Evolutionary conservation across 1,140 invertebrate species (phyloP).

Genomic region (Asobara japonica): DNA sequence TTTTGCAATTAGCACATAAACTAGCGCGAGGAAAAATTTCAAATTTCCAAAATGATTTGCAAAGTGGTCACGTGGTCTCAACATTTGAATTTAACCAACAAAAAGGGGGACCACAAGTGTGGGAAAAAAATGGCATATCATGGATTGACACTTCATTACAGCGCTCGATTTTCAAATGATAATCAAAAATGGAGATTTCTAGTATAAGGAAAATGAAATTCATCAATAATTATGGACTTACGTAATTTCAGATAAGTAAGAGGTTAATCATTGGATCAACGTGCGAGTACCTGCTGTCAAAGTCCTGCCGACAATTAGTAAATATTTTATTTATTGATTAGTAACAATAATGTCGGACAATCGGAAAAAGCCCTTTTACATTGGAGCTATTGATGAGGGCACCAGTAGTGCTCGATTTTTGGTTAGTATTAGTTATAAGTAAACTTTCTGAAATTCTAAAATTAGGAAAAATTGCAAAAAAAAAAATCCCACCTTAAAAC

Average conservation of each 20-base stretch:
- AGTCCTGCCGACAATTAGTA: neutral
- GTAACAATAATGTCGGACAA: constrained; percentile 47
- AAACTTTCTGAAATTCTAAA: neutral
- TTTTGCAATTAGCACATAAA: too few species aligned
- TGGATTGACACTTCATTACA: too few species aligned
- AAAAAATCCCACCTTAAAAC: too few species aligned
- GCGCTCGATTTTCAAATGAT: too few species aligned
- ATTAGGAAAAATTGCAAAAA: neutral
- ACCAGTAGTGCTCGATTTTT: constrained; percentile 94
- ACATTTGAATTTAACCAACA: too few species aligned
- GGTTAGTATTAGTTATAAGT: constrained; percentile 61
- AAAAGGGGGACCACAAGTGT: too few species aligned
- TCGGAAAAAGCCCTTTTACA: constrained; percentile 60
- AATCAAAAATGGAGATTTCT: neutral
- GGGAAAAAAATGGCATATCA: too few species aligned
- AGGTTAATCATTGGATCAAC: constrained; percentile 2
- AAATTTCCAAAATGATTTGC: too few species aligned
- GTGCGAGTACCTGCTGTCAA: neutral
- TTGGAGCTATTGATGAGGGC: constrained; percentile 93
- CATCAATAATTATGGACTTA: neutral
- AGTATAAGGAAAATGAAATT: neutral
- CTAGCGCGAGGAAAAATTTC: too few species aligned
- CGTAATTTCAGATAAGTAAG: neutral
- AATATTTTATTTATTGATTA: neutral
- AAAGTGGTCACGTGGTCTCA: too few species aligned